A percentile compares a stretch with the other conserved stretches of the same genome.
These are phyloP conservation scores for Halichondria panicea DNA, from an alignment of 37 sponge, comb jelly and placozoan species.

Conservation along the genomic window DNA sequence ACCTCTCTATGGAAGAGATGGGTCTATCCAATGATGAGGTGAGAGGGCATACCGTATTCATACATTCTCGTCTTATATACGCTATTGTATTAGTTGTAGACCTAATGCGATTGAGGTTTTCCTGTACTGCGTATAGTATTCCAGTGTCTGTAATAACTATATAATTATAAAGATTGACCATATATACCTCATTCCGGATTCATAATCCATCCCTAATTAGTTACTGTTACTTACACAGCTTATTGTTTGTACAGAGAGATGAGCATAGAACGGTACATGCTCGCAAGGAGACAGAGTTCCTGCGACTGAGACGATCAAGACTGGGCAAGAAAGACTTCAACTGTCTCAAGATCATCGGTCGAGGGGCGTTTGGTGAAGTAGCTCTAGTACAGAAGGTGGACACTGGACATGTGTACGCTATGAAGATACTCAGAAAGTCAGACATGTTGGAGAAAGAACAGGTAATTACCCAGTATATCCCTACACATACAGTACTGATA, in stretches of 20 bases:
- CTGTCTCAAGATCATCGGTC: conserved; percentile 92
- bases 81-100: too few species aligned
- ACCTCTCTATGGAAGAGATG: conserved; percentile 79
- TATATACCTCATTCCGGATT: not conserved
- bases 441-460: conserved; percentile 99
- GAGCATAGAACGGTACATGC: conserved; percentile 81
- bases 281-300: conserved; percentile 94
- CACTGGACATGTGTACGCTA: conserved; percentile 99
- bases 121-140: too few species aligned
- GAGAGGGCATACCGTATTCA: too few species aligned
- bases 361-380: conserved; percentile 99
- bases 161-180: too few species aligned
- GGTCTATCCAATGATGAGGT: conserved; percentile 74
- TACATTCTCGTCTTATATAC: too few species aligned
- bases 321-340: conserved; percentile 95
- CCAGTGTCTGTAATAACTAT: too few species aligned
- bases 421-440: conserved; percentile 95
- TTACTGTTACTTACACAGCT: not conserved
- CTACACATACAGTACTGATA: not conserved
- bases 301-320: conserved; percentile 85
- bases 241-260: conserved; percentile 44
- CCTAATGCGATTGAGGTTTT: too few species aligned
- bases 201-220: too few species aligned
- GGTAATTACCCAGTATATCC: conserved; percentile 30
- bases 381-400: conserved; percentile 95